Conservation (phyloP, 2,113 vertebrate species). For the Polypterus bichir region DNA sequence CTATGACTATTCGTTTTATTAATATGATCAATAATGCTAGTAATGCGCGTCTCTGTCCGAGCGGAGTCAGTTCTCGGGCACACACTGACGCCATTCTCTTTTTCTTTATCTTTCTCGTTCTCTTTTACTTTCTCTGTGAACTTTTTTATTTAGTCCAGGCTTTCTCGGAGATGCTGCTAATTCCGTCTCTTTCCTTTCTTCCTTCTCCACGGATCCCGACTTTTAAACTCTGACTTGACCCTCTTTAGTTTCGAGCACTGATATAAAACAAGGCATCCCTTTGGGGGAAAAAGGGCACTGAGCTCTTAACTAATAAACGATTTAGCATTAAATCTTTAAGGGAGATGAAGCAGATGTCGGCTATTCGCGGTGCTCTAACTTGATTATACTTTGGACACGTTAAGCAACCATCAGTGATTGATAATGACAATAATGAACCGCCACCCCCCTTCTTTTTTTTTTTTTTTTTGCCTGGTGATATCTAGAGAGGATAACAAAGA, state of each 20-base stretch:
- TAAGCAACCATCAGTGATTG: conserved; percentile 64
- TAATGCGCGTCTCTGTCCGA: too few species aligned
- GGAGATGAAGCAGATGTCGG: conserved; percentile 60
- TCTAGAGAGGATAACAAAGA: background rate
- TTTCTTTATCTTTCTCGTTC: too few species aligned
- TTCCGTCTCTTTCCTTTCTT: too few species aligned
- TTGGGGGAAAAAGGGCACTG: conserved; percentile 21
- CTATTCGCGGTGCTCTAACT: conserved; percentile 54
- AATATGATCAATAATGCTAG: too few species aligned
- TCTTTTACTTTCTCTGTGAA: too few species aligned
- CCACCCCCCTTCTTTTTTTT: conserved; percentile 16
- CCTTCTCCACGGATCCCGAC: too few species aligned
- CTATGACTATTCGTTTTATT: too few species aligned
- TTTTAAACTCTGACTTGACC: conserved; percentile 27
- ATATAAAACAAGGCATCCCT: conserved; percentile 29
- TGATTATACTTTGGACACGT: conserved; percentile 65
- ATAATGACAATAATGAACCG: conserved; percentile 63
- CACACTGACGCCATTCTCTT: too few species aligned
- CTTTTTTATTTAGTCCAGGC: too few species aligned
- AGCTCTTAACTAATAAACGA: conserved; percentile 36
- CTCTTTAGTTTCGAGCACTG: conserved; percentile 38
- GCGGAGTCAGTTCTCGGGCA: too few species aligned
- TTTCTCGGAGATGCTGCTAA: too few species aligned
- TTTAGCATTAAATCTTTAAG: conserved; percentile 43
- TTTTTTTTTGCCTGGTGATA: background rate